A percentile compares a stretch with the other conserved stretches of the same genome.
Conservation (phyloP, 2,888 invertebrate genomes). For the Oscheius sp. region DNA sequence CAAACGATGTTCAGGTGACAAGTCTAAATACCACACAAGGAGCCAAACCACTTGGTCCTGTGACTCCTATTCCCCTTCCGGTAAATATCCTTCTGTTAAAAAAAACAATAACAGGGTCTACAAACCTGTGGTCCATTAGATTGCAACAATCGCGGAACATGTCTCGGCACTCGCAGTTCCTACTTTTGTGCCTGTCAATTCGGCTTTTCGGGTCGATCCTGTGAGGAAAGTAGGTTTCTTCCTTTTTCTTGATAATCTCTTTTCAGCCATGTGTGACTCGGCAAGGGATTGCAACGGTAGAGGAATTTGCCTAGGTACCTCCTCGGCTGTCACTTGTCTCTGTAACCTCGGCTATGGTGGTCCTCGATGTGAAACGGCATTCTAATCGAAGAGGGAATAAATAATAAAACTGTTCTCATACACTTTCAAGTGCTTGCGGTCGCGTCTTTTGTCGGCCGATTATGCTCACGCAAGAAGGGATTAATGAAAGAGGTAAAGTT, state of each 20-base stretch:
- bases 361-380: conserved; percentile 54
- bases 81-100: neutral
- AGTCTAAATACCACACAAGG: neutral
- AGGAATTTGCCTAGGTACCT: conserved; percentile 63
- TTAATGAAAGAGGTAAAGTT: too few species aligned
- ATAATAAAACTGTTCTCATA: neutral
- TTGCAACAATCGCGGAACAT: conserved; percentile 62
- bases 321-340: conserved; percentile 55
- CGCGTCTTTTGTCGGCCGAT: too few species aligned
- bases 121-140: conserved; percentile 45
- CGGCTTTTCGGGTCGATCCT: conserved; percentile 60
- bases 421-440: neutral
- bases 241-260: too few species aligned
- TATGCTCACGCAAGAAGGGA: too few species aligned
- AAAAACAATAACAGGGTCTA: neutral
- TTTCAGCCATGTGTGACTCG: conserved; percentile 62
- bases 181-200: conserved; percentile 62
- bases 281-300: conserved; percentile 65
- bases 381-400: conserved; percentile 25
- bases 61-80: neutral
- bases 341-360: conserved; percentile 60
- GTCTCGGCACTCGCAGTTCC: conserved; percentile 57
- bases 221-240: conserved; percentile 66
- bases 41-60: neutral
- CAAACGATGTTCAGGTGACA: neutral